A percentile compares a stretch with the other conserved stretches of the same genome.
Evolutionary conservation across 2,113 vertebrate genomes (phyloP).

Genomic region (Odontesthes bonariensis): DNA sequence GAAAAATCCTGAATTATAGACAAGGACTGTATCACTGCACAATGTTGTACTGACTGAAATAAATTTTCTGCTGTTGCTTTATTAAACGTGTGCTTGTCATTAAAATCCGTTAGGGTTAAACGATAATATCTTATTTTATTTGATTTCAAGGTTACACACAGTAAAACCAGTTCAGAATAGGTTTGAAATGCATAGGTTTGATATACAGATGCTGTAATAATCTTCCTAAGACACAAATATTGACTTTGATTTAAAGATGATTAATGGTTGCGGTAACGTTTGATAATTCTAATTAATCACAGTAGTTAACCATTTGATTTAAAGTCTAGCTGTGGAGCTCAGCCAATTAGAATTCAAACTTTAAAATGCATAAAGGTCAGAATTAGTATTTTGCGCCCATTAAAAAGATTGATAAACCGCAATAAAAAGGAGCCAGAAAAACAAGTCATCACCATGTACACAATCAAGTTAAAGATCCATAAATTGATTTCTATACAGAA

Average conservation of each 20-base stretch:
- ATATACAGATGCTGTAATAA: conserved; percentile 22
- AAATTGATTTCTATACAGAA: conserved; percentile 71
- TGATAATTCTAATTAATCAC: conserved; percentile 48
- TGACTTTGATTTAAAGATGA: conserved; percentile 49
- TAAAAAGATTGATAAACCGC: conserved; percentile 35
- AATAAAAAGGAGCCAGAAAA: conserved; percentile 39
- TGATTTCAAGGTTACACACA: neutral
- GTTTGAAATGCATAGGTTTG: conserved; percentile 3
- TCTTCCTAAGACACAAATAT: conserved; percentile 31
- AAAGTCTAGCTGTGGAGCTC: conserved; percentile 1
- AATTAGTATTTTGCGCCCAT: conserved; percentile 46
- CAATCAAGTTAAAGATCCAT: conserved; percentile 48
- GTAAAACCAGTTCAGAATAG: conserved; percentile 3
- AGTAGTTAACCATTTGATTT: conserved; percentile 24
- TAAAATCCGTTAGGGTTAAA: conserved; percentile 3
- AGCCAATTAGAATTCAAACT: conserved; percentile 49
- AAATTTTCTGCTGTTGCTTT: neutral
- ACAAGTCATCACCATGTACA: conserved; percentile 32
- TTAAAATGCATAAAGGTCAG: conserved; percentile 48
- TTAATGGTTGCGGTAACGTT: conserved; percentile 59
- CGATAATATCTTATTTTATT: neutral
- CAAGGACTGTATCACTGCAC: conserved; percentile 2
- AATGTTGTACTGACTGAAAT: conserved; percentile 4
- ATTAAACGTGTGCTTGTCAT: neutral
- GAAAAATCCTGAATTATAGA: conserved; percentile 25